Percentiles rank a stretch among this genome's conserved stretches.
Evolutionary conservation across 2,888 invertebrate species (phyloP).

Genomic region (Cosmia trapezina): DNA sequence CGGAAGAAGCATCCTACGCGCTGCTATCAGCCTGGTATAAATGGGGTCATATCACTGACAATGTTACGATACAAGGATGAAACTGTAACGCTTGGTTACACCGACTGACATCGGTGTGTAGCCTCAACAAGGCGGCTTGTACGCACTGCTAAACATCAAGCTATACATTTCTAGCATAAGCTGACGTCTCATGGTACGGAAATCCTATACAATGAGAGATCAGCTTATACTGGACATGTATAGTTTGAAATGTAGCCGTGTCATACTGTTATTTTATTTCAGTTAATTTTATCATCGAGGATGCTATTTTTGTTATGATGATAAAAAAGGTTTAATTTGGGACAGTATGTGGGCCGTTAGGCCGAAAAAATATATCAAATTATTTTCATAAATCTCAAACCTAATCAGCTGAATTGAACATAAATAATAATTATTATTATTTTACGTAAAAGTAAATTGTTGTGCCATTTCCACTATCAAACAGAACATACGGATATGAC

Average conservation of each 20-base stretch:
- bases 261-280: conserved; percentile 2
- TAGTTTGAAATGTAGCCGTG: no score
- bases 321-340: neutral
- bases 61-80: conserved; percentile 78
- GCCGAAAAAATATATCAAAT: neutral
- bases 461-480: conserved; percentile 51
- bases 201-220: no score
- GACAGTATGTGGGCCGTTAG: neutral
- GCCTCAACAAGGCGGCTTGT: conserved; percentile 4
- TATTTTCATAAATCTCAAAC: neutral
- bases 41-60: conserved; percentile 85
- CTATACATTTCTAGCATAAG: no score
- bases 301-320: conserved; percentile 28
- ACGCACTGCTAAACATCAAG: no score
- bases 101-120: neutral
- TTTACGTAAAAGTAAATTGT: conserved; percentile 23
- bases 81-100: conserved; percentile 39
- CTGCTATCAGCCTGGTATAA: conserved; percentile 82
- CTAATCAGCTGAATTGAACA: neutral
- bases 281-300: conserved; percentile 3
- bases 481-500: conserved; percentile 32
- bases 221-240: no score
- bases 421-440: neutral
- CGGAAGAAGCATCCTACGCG: conserved; percentile 80
- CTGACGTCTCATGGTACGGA: no score